Percentiles rank a stretch among this genome's conserved stretches.
These are phyloP conservation scores for Spodoptera littoralis DNA, from an alignment of 2,888 invertebrate genomes.

Conservation along the genomic window DNA sequence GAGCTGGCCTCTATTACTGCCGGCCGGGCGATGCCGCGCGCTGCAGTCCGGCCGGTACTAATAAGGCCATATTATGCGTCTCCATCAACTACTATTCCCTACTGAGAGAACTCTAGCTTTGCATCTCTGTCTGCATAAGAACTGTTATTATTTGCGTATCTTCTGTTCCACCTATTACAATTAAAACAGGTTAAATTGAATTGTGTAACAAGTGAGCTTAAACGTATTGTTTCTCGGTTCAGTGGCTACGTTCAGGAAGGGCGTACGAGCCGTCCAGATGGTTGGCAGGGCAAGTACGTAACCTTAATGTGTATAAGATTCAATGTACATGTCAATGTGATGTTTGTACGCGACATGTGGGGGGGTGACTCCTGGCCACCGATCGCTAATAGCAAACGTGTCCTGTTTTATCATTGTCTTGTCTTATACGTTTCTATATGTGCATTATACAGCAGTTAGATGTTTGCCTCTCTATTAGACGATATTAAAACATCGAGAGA, in stretches of 20 bases:
- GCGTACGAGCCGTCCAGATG: slow-evolving; percentile 99
- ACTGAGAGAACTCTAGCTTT: slow-evolving; percentile 69
- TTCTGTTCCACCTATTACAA: slow-evolving; percentile 64
- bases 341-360: slow-evolving; percentile 72
- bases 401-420: slow-evolving; percentile 85
- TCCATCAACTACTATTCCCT: slow-evolving; percentile 51
- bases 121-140: slow-evolving; percentile 80
- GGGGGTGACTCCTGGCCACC: slow-evolving; percentile 64
- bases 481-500: slow-evolving; percentile 79
- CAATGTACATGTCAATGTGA: slow-evolving; percentile 86
- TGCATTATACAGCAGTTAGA: slow-evolving; percentile 87
- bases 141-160: slow-evolving; percentile 73
- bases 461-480: slow-evolving; percentile 87
- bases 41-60: slow-evolving; percentile 61
- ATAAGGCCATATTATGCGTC: slow-evolving; percentile 59
- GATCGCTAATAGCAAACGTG: slow-evolving; percentile 80
- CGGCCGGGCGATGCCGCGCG: slow-evolving; percentile 19
- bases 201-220: slow-evolving; percentile 68
- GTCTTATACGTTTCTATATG: slow-evolving; percentile 84
- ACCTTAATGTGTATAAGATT: slow-evolving; percentile 76
- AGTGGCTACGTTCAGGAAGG: slow-evolving; percentile 99
- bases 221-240: slow-evolving; percentile 87
- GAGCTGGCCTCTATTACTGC: slow-evolving; percentile 57
- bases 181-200: slow-evolving; percentile 70
- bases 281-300: slow-evolving; percentile 99